A percentile compares a stretch with the other conserved stretches of the same genome.
phyloP scores from a whole-genome alignment of 1,140 invertebrate species.

The Triops longicaudatus region DNA sequence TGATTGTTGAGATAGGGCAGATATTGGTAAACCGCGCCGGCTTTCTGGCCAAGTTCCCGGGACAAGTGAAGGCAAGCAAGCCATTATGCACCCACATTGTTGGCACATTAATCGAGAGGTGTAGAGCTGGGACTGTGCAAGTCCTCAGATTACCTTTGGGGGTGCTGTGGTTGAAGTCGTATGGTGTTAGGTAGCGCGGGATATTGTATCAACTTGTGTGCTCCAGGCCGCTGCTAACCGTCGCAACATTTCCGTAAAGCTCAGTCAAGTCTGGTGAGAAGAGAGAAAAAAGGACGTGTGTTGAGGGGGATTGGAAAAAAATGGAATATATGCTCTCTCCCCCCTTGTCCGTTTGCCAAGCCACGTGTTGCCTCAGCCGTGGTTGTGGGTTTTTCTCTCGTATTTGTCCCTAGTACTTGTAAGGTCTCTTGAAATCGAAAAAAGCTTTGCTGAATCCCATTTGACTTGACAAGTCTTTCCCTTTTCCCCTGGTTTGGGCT shows the following conservation, averaged over 20 bases:
- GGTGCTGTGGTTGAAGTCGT: not conserved
- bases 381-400: conserved; percentile 6
- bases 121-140: not conserved
- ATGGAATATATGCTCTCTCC: not conserved
- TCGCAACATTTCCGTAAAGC: not conserved
- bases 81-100: not conserved
- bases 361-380: conserved; percentile 9
- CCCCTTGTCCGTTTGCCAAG: not conserved
- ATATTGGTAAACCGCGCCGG: not conserved
- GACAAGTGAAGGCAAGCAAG: not conserved
- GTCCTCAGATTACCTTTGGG: no score
- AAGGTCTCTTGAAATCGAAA: conserved; percentile 8
- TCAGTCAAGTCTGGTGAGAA: not conserved
- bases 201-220: conserved; percentile 6
- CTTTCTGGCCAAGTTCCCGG: not conserved
- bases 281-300: not conserved
- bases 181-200: not conserved
- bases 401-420: not conserved
- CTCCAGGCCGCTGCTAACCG: not conserved
- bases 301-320: not conserved
- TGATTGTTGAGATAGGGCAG: no score
- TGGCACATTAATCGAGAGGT: conserved; percentile 7
- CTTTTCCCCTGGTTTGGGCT: not conserved
- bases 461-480: not conserved
- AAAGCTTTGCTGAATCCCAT: not conserved